A percentile compares a stretch with the other conserved stretches of the same genome.
Conservation (phyloP, 2,888 invertebrate species). For the Chrysodeixis includens region DNA sequence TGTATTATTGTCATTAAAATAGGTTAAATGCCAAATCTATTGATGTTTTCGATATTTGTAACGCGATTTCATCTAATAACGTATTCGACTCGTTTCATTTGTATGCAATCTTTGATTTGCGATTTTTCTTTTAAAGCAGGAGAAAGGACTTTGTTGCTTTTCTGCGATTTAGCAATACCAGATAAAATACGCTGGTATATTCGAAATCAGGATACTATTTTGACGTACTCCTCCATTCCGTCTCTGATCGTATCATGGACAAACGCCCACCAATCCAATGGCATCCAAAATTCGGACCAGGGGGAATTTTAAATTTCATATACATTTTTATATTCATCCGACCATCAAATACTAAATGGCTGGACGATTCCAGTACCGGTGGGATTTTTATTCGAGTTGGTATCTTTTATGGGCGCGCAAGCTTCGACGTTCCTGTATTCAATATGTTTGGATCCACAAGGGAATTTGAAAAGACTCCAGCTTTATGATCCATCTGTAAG, state of each 20-base stretch:
- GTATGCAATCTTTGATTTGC: too few relatives aligned
- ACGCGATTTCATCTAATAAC: too few relatives aligned
- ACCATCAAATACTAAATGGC: constrained; percentile 41
- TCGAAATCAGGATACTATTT: neutral
- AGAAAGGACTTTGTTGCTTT: neutral
- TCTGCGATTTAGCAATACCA: neutral
- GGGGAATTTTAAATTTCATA: constrained; percentile 26
- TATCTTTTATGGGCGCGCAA: constrained; percentile 32
- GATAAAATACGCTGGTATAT: too few relatives aligned
- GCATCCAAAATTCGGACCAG: neutral
- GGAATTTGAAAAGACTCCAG: constrained; percentile 22
- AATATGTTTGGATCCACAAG: constrained; percentile 31
- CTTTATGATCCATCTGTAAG: constrained; percentile 19
- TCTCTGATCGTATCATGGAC: neutral
- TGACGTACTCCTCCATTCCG: neutral
- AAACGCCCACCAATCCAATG: neutral
- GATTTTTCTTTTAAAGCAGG: too few relatives aligned
- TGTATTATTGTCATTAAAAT: too few relatives aligned
- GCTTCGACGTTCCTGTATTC: constrained; percentile 30
- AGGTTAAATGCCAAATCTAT: too few relatives aligned
- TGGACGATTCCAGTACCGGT: constrained; percentile 25
- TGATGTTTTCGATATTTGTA: too few relatives aligned
- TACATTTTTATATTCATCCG: constrained; percentile 22
- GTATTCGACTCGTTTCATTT: too few relatives aligned
- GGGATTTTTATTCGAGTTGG: constrained; percentile 41